phyloP scores from a whole-genome alignment of 1,140 invertebrate genomes.

The Aphelenchoides fujianensis region DNA sequence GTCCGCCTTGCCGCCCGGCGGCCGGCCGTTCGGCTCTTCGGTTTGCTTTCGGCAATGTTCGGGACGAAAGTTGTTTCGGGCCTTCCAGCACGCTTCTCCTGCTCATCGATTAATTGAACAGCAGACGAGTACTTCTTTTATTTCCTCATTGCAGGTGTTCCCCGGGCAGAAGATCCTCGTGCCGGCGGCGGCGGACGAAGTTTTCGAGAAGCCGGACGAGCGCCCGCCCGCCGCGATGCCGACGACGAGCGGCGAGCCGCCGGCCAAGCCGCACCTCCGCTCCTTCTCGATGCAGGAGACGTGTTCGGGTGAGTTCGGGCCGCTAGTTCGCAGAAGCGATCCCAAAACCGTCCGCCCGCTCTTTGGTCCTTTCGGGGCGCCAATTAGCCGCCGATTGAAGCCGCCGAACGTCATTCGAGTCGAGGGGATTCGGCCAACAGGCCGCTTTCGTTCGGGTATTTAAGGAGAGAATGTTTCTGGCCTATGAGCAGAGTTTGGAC shows the following conservation, averaged over 20 bases:
- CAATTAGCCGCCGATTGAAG: background rate
- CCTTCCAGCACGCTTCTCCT: no score
- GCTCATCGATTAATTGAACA: no score
- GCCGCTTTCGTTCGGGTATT: no score
- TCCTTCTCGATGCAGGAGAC: constrained; percentile 23
- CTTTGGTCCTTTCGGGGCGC: background rate
- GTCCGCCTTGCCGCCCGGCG: no score
- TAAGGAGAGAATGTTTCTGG: no score
- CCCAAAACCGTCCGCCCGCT: background rate
- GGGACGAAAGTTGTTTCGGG: no score
- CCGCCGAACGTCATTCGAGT: background rate
- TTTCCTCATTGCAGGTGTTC: constrained; percentile 82
- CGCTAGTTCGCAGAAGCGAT: no score
- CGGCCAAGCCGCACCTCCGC: constrained; percentile 20
- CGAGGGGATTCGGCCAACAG: no score
- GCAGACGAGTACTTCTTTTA: no score
- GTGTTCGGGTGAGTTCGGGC: constrained; percentile 24
- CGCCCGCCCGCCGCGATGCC: constrained; percentile 5
- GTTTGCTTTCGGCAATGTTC: no score
- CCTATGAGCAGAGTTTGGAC: no score
- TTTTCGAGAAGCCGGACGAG: constrained; percentile 35
- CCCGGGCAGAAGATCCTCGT: constrained; percentile 85
- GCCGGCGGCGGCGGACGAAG: constrained; percentile 72
- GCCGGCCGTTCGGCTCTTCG: no score
- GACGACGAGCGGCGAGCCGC: background rate